Evolutionary conservation across 1,140 invertebrate species (phyloP), one percentile per base, ranked within the genome.

Genomic region (Drosophila mauritiana): DNA sequence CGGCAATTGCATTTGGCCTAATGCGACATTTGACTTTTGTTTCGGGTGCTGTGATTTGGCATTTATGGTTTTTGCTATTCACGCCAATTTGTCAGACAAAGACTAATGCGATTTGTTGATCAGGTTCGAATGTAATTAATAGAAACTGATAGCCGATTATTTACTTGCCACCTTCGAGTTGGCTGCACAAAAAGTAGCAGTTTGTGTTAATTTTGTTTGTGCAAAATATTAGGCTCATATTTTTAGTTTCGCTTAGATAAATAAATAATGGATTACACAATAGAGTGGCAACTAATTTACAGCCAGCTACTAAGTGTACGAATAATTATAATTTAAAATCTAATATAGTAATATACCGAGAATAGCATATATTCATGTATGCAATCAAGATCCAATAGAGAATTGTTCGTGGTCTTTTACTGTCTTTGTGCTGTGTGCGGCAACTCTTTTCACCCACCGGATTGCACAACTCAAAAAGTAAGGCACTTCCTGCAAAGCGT

Each of bases 1-100:
- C 56, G 78, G 55, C 77, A 85, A 85, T 81, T 80, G 78, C 67
- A 85, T 81, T 80, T 80, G 68, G 70, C 80, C 78, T 81, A 76
- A 78, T 67, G 57, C 70, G 61, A 65, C 54, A 40, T 64, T 73
- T 57, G 57, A 53, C 51, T 48, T 61, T 27, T 62, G 39, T 70
- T 43, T 45, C 42, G 51, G 36, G 20, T 27, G 22, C 36, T 49
- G 43, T 70, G 68, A 72, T 70, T 70, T 72, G 36, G 17, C 52
- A 57, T 72, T 72, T 72, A 58, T 59, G 45, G 65, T 36, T 40
- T 57, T 69, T 37, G 17, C 31, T 39, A 20, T 65, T 70, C 43
- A 65, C 40, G 59, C 52, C 65, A 49, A 70, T 72, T 72, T 57
- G 64, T 72, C 43, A 61, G 22, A 40, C 48, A 61, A 17, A 49